Percentiles rank a stretch among this genome's conserved stretches.
Conservation (phyloP, 2,113 vertebrate genomes). For the Apodemus speciosus region DNA sequence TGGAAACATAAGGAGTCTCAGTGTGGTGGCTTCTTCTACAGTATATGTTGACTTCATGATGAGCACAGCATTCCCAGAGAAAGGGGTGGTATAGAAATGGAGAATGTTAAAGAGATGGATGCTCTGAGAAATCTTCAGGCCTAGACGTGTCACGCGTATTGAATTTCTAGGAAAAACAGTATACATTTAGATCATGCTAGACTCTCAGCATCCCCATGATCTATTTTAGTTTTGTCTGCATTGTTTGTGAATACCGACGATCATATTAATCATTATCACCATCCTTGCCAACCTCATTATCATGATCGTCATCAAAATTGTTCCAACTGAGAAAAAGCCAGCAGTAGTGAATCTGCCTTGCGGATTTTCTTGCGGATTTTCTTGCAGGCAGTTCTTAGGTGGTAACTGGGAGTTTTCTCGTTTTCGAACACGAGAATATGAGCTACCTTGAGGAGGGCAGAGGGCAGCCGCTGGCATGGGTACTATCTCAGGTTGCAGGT, state of each 20-base stretch:
- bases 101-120: background rate
- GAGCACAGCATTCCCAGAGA: background rate
- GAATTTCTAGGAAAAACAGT: constrained; percentile 33
- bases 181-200: background rate
- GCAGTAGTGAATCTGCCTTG: background rate
- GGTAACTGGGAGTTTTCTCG: background rate
- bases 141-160: background rate
- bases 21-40: background rate
- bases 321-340: constrained; percentile 44
- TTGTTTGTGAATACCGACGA: background rate
- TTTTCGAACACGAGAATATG: background rate
- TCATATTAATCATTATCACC: background rate
- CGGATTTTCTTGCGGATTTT: constrained; percentile 27
- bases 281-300: background rate
- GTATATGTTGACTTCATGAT: background rate
- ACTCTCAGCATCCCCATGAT: background rate
- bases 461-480: background rate
- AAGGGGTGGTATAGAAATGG: background rate
- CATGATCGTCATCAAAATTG: background rate
- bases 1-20: background rate
- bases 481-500: background rate
- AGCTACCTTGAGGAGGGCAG: background rate
- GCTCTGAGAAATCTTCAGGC: background rate
- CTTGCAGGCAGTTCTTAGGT: background rate
- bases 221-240: background rate